Conservation (phyloP, 1,140 invertebrate genomes). For the Drosophila murphyi region DNA sequence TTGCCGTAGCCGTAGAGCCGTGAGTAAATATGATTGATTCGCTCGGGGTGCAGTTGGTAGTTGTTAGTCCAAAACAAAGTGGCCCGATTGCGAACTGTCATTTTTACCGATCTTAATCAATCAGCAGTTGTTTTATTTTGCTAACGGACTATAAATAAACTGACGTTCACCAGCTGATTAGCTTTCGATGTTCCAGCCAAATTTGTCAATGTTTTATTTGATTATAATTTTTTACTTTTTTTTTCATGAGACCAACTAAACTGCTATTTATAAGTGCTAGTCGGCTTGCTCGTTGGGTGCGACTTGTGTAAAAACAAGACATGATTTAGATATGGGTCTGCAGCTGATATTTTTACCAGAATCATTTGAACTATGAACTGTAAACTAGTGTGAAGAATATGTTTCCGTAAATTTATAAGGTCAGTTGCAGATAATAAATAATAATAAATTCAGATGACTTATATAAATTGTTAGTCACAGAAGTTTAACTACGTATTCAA, state of each 20-base stretch:
- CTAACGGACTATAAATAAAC: slow-evolving; percentile 67
- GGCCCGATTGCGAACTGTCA: slow-evolving; percentile 29
- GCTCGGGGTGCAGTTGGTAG: slow-evolving; percentile 21
- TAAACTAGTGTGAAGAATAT: too few species aligned
- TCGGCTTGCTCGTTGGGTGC: neutral
- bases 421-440: too few species aligned
- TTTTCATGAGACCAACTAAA: slow-evolving; percentile 19
- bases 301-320: neutral
- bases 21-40: slow-evolving; percentile 70
- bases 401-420: too few species aligned
- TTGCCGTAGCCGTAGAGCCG: slow-evolving; percentile 6
- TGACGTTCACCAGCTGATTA: slow-evolving; percentile 55
- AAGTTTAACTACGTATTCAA: too few species aligned
- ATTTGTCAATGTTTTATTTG: slow-evolving; percentile 67
- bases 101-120: slow-evolving; percentile 59
- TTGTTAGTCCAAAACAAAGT: slow-evolving; percentile 18
- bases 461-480: too few species aligned
- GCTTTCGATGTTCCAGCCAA: slow-evolving; percentile 55
- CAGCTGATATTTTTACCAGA: too few species aligned
- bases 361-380: too few species aligned
- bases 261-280: slow-evolving; percentile 25
- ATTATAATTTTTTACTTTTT: slow-evolving; percentile 35
- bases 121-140: slow-evolving; percentile 49
- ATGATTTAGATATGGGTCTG: too few species aligned
- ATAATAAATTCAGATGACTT: too few species aligned